Conservation (phyloP, 2,888 invertebrate species). For the Uloborus plumipes region DNA sequence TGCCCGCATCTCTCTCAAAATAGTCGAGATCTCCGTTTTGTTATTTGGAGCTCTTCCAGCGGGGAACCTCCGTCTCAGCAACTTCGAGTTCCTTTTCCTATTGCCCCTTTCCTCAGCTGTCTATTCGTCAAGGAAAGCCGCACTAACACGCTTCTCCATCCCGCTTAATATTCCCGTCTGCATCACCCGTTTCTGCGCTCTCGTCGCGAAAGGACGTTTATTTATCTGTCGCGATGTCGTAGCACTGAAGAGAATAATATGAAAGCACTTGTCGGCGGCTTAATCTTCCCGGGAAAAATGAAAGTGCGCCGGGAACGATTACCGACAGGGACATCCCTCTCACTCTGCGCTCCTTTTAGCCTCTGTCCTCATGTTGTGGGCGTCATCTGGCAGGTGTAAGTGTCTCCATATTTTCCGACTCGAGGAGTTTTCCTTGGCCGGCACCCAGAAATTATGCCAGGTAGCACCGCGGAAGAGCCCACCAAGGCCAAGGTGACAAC, state of each 20-base stretch:
- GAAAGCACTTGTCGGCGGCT: background rate
- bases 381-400: constrained; percentile 58
- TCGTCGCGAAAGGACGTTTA: too few relatives aligned
- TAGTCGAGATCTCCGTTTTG: constrained; percentile 24
- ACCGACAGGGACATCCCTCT: constrained; percentile 1
- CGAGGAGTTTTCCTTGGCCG: constrained; percentile 46
- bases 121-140: background rate
- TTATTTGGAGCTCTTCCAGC: constrained; percentile 43
- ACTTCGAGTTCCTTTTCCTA: constrained; percentile 52
- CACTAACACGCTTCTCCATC: constrained; percentile 6
- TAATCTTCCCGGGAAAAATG: constrained; percentile 8
- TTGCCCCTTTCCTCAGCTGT: constrained; percentile 50
- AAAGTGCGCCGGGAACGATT: constrained; percentile 12
- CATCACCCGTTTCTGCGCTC: too few relatives aligned
- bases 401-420: constrained; percentile 51
- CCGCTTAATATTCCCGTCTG: too few relatives aligned
- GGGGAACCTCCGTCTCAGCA: constrained; percentile 58
- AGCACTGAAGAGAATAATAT: too few relatives aligned
- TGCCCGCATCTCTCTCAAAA: constrained; percentile 31
- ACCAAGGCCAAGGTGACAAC: constrained; percentile 49
- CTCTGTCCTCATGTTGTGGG: constrained; percentile 45
- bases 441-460: constrained; percentile 53
- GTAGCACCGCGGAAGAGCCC: constrained; percentile 35
- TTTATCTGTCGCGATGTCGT: too few relatives aligned
- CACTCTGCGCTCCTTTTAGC: constrained; percentile 35